Evolutionary conservation across 2,888 invertebrate species (phyloP), one percentile per base, ranked within the genome.

Genomic region (Prosapia bicincta): DNA sequence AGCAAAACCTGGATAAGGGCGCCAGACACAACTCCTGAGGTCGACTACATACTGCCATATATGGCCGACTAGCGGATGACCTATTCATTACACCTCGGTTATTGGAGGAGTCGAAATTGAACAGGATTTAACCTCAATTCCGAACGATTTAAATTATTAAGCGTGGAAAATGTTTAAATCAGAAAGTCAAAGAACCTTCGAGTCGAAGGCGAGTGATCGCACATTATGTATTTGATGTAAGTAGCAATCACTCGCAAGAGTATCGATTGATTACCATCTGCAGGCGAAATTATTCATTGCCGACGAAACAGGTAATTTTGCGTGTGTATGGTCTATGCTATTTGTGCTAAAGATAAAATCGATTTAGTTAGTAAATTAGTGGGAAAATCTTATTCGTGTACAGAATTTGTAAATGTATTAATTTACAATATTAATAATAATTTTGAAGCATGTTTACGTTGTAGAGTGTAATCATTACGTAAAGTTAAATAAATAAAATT

Each of bases 21-120:
- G 54, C 54, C 54, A 54, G 20, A 54, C 54, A 54, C 54, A 20
- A 38, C 38, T 38, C 38, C 38, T 38, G 10, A 38, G 38, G 54
- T n/a, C 54, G 54, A 20, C 54, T 20, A 54, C 54, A 54, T 54
- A 54, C 54, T 54, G 13, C 54, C 54, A 20, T 54, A 54, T 54
- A 54, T 54, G 54, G 54, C 13, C 54, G 54, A n/a, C 54, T 54
- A 54, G 54, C 20, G 54, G 54, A 54, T 54, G 54, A 54, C 54
- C 54, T 54, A 54, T 54, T 54, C 54, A 54, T 54, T 54, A 54
- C 54, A 54, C 54, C 9, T 54, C 54, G n/a, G 54, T 54, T 54
- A 54, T 54, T 54, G 54, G 54, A 54, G 54, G 54, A 54, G 54
- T 54, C 54, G 54, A 54, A 54, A 54, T 54, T 54, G 54, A 54